Evolutionary conservation across 2,888 invertebrate species (phyloP).

Genomic region (Calameuta filiformis): DNA sequence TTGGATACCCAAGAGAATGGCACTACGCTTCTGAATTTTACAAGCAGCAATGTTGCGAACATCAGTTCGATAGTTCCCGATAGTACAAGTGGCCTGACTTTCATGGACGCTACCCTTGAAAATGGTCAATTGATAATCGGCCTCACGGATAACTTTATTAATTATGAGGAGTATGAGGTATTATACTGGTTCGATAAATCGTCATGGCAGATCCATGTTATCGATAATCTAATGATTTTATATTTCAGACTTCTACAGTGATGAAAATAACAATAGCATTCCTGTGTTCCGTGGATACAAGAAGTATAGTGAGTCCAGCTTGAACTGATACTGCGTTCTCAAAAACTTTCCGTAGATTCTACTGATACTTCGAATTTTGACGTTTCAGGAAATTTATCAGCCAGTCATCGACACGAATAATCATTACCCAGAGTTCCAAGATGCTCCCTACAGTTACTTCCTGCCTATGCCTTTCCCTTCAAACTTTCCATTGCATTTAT

Average conservation of each 20-base stretch:
- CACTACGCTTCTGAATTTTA: background rate
- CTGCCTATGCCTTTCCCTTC: slow-evolving; percentile 43
- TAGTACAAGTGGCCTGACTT: background rate
- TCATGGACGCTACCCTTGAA: slow-evolving; percentile 2
- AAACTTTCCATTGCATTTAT: slow-evolving; percentile 24
- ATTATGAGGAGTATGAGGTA: slow-evolving; percentile 37
- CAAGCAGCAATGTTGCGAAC: background rate
- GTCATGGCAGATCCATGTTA: background rate
- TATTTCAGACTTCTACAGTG: slow-evolving; percentile 14
- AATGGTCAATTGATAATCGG: slow-evolving; percentile 15
- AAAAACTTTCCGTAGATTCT: background rate
- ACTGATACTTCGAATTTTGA: background rate
- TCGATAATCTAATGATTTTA: slow-evolving; percentile 3
- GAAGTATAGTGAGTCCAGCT: slow-evolving; percentile 17
- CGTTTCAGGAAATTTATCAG: slow-evolving; percentile 28
- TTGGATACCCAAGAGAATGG: background rate
- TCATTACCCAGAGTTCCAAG: slow-evolving; percentile 27
- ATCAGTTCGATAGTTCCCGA: background rate
- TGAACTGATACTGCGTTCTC: background rate
- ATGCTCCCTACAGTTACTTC: slow-evolving; percentile 30
- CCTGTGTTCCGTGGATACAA: slow-evolving; percentile 13
- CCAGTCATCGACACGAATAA: slow-evolving; percentile 32
- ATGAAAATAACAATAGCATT: slow-evolving; percentile 21
- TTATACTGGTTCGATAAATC: background rate
- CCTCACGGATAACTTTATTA: slow-evolving; percentile 28